Evolutionary conservation across 2,797 vertebrate species (phyloP), one percentile per base, ranked within the genome.

Genomic region (Enteromius paludinosus): DNA sequence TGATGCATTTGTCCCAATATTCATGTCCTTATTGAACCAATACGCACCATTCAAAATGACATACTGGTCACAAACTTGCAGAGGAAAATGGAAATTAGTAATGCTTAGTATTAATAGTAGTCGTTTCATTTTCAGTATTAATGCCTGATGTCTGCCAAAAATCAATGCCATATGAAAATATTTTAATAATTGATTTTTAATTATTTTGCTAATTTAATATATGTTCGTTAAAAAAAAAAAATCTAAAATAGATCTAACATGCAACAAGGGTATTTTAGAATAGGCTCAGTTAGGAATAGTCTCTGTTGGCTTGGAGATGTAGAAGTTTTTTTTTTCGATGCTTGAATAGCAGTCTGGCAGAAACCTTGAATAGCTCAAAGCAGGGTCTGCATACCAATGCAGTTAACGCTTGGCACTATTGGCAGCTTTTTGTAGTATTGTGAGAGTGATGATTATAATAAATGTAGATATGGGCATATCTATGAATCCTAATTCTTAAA

Each of bases 311-410:
- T 71, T 59, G 43, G 25, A 25, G 20, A 81, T 52, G 38, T 61
- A 47, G 17, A 18, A 56, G 17, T 0, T 33, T 69, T 65, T 69
- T 69, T 73, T 65, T 66, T 3, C 12, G 45, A 28, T 23, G 17
- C 61, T 56, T 82, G 80, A 82, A 82, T 75, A 56, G 71, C 33
- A 65, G 59, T 66, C 71, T 68, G 59, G 61, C 70, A 74, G 71
- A 23, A 75, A 68, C 33, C 18, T 30, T 56, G 70, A 74, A 74
- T 64, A 65, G 61, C 71, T 52, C 45, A 56, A 68, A 68, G 47
- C 69, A 82, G 71, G n/a, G 33, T 82, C 23, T 68, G 80, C 71
- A 82, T 82, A 82, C 71, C 71, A 82, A 82, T 66, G 59, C 62
- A 66, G 38, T 38, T 35, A 64, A 28, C 35, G 54, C 23, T 56